Percentiles rank a stretch among this genome's conserved stretches.
Evolutionary conservation across 2,888 invertebrate species (phyloP).

Genomic region (Epirrhoe tristata): DNA sequence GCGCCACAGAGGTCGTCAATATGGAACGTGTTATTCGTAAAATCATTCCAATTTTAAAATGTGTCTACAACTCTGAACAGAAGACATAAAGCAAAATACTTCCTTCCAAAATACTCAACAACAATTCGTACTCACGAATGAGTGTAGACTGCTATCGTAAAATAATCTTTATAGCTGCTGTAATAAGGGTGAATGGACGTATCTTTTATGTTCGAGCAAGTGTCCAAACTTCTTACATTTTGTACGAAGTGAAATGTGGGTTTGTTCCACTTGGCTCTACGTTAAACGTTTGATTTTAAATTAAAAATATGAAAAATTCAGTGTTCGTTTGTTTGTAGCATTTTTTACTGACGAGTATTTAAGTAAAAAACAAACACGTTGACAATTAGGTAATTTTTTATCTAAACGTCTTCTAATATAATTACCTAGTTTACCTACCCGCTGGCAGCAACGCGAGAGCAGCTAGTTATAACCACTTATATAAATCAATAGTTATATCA

Average conservation of each 20-base stretch:
- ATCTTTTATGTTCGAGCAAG: constrained; percentile 19
- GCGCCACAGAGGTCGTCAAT: not conserved
- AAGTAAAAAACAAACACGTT: too few relatives aligned
- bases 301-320: not conserved
- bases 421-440: not conserved
- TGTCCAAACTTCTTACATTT: constrained; percentile 37
- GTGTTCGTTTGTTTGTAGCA: too few relatives aligned
- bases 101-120: constrained; percentile 22
- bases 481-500: not conserved
- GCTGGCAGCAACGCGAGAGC: too few relatives aligned
- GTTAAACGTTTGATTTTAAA: not conserved
- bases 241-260: constrained; percentile 22
- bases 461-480: too few relatives aligned
- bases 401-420: not conserved
- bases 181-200: constrained; percentile 19
- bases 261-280: constrained; percentile 18
- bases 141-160: constrained; percentile 32
- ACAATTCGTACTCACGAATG: constrained; percentile 17
- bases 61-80: constrained; percentile 8
- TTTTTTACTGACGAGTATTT: too few relatives aligned
- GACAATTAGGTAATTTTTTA: too few relatives aligned
- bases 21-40: constrained; percentile 3
- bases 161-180: constrained; percentile 32
- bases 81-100: constrained; percentile 29
- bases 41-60: constrained; percentile 2